These are phyloP conservation scores for Tenthredo distinguenda DNA, from an alignment of 2,888 invertebrate genomes.

Conservation along the genomic window DNA sequence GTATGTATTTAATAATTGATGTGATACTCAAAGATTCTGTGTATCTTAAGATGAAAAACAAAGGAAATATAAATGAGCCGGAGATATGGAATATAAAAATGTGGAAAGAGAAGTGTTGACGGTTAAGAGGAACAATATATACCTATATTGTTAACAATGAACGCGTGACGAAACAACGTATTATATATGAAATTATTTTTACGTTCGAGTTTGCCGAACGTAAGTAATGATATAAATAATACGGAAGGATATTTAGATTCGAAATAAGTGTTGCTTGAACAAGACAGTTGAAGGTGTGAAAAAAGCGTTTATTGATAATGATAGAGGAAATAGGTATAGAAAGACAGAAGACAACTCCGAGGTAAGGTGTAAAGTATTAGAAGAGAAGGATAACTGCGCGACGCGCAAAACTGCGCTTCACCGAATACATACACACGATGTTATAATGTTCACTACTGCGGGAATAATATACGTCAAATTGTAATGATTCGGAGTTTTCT, in stretches of 20 bases:
- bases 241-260: background rate
- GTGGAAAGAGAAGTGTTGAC: background rate
- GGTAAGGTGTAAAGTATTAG: background rate
- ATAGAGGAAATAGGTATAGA: background rate
- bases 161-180: background rate
- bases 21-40: background rate
- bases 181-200: background rate
- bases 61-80: background rate
- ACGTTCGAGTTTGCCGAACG: background rate
- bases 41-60: background rate
- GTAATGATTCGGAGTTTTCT: background rate
- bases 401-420: constrained; percentile 42
- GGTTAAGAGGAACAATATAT: background rate
- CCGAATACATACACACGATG: background rate
- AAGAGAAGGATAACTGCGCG: constrained; percentile 12
- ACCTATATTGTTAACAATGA: background rate
- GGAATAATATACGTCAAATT: constrained; percentile 9
- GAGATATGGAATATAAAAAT: background rate
- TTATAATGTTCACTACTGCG: constrained; percentile 12
- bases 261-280: background rate
- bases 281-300: background rate
- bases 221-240: background rate
- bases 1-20: background rate
- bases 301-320: constrained; percentile 3
- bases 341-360: background rate